Base-by-base conservation (phyloP, 2,888 invertebrate species). In the Eristalis intricaria region DNA sequence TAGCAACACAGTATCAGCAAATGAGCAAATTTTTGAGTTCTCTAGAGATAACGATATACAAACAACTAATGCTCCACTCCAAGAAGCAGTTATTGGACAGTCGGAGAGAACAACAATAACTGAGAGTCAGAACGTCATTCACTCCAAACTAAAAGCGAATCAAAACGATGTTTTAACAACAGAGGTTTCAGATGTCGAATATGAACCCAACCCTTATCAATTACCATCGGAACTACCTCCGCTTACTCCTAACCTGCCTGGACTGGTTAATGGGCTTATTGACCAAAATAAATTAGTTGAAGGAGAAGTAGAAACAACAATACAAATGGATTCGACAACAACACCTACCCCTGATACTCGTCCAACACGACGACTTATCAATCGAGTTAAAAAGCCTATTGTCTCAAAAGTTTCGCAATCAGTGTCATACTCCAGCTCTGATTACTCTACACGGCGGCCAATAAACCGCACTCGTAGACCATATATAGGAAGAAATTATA, bases 251-350 rank as follows among this genome's bases (percentile, higher is more conserved):
- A 94, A 94, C 88, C 92, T 95, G 35, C 95, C 95, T 1, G 94
- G 95, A 0, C 91, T 95, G 29, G 94, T 95, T 0, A 95, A 95
- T 89, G 94, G 95, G 38, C 91, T 96, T 40, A 93, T 95, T 89
- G 95, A 95, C 82, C 93, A 94, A 85, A 91, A 92, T 35, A 90
- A 90, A 66, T 78, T 90, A 56, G 90, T 89, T 15, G 87, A 89
- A 0, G 84, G 88, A 4, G 90, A 90, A 79, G 90, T 89, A 50
- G 87, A 81, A 71, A 90, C 89, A 23, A 89, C 87, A 15, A 91
- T 93, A 56, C 92, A 93, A 50, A 92, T 93, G 29, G 92, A 94
- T 0, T 91, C 93, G 7, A 92, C 94, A 0, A 92, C 93, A 11
- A 92, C 93, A 19, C 92, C 93, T 58, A 90, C 90, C 0, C 88